A percentile compares a stretch with the other conserved stretches of the same genome.
These are phyloP conservation scores for Rhinopomastus cyanomelas DNA, from an alignment of 2,113 vertebrate genomes.

Conservation along the genomic window DNA sequence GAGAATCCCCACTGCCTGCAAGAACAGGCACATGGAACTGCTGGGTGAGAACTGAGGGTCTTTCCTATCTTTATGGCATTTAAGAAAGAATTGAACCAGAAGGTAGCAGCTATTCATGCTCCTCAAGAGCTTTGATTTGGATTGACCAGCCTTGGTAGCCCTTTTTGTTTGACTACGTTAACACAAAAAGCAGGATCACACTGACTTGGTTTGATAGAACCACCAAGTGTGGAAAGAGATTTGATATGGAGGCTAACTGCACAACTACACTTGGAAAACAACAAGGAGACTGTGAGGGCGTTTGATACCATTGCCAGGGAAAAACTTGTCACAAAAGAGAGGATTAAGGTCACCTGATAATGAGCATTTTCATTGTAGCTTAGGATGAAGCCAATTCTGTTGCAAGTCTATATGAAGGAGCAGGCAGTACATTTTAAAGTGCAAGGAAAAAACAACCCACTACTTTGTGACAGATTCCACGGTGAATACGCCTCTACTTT, in stretches of 20 bases:
- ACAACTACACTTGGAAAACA: not conserved
- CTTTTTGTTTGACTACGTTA: not conserved
- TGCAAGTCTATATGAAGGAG: not conserved
- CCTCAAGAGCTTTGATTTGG: not conserved
- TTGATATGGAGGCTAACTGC: rapidly evolving
- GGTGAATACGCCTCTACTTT: not conserved
- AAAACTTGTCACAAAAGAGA: not conserved
- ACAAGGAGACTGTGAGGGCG: not conserved
- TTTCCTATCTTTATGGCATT: not conserved
- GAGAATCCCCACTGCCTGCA: not conserved
- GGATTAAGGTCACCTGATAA: not conserved
- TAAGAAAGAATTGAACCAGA: not conserved
- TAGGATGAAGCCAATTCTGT: not conserved
- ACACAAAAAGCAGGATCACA: not conserved
- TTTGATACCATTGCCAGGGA: not conserved
- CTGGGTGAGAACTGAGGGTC: not conserved
- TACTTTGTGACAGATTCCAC: not conserved
- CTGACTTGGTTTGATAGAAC: not conserved
- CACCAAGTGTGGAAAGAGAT: not conserved
- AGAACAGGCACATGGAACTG: not conserved
- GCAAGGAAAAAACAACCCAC: not conserved
- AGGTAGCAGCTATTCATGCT: not conserved
- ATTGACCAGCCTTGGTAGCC: not conserved
- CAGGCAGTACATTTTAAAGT: not conserved
- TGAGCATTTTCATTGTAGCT: not conserved